A percentile compares a stretch with the other conserved stretches of the same genome.
Evolutionary conservation across 2,113 vertebrate species (phyloP).

Genomic region (Numenius arquata): DNA sequence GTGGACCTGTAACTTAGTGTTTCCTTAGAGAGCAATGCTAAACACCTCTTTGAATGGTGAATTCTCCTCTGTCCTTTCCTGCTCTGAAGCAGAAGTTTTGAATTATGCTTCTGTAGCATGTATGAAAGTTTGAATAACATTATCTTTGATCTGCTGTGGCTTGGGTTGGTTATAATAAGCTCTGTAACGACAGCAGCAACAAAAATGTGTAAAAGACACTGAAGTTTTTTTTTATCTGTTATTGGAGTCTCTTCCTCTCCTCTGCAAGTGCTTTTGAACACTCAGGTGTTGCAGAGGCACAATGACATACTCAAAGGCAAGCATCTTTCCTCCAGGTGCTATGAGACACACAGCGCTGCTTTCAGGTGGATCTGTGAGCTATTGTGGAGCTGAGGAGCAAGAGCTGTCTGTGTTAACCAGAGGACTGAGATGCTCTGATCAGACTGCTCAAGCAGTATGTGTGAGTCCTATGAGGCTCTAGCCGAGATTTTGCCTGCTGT

Average conservation of each 20-base stretch:
- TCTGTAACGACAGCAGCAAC: neutral
- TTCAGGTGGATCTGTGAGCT: neutral
- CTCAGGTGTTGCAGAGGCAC: neutral
- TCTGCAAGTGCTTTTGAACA: neutral
- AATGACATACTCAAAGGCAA: neutral
- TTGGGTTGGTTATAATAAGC: neutral
- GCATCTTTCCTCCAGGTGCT: neutral
- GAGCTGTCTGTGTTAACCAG: neutral
- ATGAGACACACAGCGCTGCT: neutral
- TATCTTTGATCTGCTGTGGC: neutral
- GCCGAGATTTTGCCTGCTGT: neutral
- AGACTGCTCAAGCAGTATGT: neutral
- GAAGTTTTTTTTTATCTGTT: neutral
- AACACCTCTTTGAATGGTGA: neutral
- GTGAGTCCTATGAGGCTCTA: neutral
- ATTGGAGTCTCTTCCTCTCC: neutral
- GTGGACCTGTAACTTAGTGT: neutral
- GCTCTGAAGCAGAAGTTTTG: neutral
- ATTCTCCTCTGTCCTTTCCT: neutral
- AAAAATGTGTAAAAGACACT: neutral
- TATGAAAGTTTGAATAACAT: neutral
- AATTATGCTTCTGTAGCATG: neutral
- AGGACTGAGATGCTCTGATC: neutral
- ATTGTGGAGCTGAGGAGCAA: neutral
- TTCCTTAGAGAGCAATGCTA: neutral